These are phyloP conservation scores for Helostoma temminkii DNA, from an alignment of 2,797 vertebrate genomes.

Conservation along the genomic window DNA sequence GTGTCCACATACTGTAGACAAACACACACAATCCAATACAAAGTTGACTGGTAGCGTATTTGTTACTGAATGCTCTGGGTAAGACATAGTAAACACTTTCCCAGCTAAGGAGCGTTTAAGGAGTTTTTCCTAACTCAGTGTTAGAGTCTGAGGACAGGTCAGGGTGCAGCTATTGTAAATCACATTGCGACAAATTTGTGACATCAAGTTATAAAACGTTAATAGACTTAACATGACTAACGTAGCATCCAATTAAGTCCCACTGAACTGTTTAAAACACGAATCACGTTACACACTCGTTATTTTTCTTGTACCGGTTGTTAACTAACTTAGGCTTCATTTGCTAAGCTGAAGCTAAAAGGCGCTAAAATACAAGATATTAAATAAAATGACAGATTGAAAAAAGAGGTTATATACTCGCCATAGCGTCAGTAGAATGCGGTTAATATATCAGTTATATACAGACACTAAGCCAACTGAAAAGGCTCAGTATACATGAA, in stretches of 20 bases:
- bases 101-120: too few relatives aligned
- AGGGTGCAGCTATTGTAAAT: neutral
- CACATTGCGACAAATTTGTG: neutral
- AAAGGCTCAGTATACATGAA: neutral
- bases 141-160: neutral
- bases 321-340: slow-evolving; percentile 5
- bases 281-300: neutral
- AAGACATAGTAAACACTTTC: too few relatives aligned
- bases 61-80: too few relatives aligned
- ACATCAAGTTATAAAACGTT: neutral
- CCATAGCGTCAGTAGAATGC: slow-evolving; percentile 51
- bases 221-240: neutral
- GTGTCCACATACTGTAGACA: too few relatives aligned
- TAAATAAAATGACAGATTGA: neutral
- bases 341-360: slow-evolving; percentile 44
- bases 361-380: neutral
- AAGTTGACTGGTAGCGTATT: too few relatives aligned
- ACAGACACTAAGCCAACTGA: neutral
- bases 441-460: neutral
- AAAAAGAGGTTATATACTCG: slow-evolving; percentile 45
- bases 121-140: too few relatives aligned
- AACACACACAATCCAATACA: too few relatives aligned
- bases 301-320: neutral
- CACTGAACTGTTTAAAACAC: neutral
- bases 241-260: neutral